Percentiles rank a stretch among this genome's conserved stretches.
phyloP scores from a whole-genome alignment of 2,113 vertebrate species.

The Odontesthes bonariensis region DNA sequence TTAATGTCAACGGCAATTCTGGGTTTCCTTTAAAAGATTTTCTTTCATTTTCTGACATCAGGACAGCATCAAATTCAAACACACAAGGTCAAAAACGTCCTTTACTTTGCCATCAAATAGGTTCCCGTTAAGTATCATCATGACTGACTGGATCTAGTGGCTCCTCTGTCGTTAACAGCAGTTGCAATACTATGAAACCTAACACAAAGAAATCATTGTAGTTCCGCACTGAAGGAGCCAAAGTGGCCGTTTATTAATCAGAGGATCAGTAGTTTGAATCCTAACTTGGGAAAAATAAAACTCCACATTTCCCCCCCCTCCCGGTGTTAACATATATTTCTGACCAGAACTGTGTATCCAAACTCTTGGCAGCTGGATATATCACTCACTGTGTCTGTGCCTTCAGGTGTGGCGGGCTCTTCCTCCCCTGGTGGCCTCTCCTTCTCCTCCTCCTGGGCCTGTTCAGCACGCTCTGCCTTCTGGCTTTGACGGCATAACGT shows the following conservation, averaged over 20 bases:
- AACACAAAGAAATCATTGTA: neutral
- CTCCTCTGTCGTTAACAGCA: too few species aligned
- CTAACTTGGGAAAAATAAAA: too few species aligned
- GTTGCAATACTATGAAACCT: neutral
- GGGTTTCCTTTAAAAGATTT: too few species aligned
- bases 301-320: too few species aligned
- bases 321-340: neutral
- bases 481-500: constrained; percentile 77
- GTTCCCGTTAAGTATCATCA: too few species aligned
- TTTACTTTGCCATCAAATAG: too few species aligned
- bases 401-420: constrained; percentile 66
- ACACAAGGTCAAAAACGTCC: too few species aligned
- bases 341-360: neutral
- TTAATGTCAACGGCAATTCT: too few species aligned
- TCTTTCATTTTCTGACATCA: too few species aligned
- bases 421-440: constrained; percentile 86
- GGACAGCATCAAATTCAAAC: too few species aligned
- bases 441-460: constrained; percentile 74
- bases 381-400: constrained; percentile 76
- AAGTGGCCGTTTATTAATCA: neutral
- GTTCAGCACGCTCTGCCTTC: constrained; percentile 75
- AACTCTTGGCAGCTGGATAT: neutral
- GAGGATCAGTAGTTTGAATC: neutral
- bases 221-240: neutral
- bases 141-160: too few species aligned